A percentile compares a stretch with the other conserved stretches of the same genome.
phyloP scores from a whole-genome alignment of 2,888 invertebrate species.

The Lasioglossum vierecki region DNA sequence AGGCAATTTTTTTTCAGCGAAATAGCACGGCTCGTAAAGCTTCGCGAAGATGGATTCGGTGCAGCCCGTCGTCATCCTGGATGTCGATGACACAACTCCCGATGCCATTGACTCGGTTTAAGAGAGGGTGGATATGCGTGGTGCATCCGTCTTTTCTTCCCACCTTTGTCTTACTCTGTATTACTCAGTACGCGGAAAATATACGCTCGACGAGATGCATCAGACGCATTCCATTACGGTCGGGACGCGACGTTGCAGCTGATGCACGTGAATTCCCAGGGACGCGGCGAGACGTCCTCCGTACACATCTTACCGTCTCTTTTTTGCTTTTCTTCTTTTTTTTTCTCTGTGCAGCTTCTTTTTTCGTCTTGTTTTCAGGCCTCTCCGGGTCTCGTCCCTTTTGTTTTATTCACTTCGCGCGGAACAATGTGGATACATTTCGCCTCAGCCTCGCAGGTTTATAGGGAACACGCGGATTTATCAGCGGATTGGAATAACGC shows the following conservation, averaged over 20 bases:
- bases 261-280: constrained; percentile 43
- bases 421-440: constrained; percentile 9
- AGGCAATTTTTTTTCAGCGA: constrained; percentile 5
- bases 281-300: constrained; percentile 14
- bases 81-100: constrained; percentile 23
- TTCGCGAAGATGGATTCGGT: constrained; percentile 32
- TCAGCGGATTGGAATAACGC: constrained; percentile 20
- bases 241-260: not conserved
- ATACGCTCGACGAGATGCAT: constrained; percentile 12
- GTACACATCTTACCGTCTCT: not conserved
- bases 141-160: not conserved
- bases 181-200: not conserved
- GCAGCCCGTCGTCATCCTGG: constrained; percentile 15
- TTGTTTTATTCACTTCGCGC: constrained; percentile 18
- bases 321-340: not conserved
- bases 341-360: not conserved
- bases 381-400: not conserved
- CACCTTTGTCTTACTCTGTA: not conserved
- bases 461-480: constrained; percentile 17
- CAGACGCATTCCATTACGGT: constrained; percentile 43
- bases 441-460: constrained; percentile 9
- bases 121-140: not conserved
- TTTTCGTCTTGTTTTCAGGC: not conserved
- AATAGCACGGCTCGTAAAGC: constrained; percentile 36
- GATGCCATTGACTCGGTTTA: constrained; percentile 5